Base-by-base conservation (phyloP, 2,888 invertebrate genomes). In the Zaprionus lineosus region DNA sequence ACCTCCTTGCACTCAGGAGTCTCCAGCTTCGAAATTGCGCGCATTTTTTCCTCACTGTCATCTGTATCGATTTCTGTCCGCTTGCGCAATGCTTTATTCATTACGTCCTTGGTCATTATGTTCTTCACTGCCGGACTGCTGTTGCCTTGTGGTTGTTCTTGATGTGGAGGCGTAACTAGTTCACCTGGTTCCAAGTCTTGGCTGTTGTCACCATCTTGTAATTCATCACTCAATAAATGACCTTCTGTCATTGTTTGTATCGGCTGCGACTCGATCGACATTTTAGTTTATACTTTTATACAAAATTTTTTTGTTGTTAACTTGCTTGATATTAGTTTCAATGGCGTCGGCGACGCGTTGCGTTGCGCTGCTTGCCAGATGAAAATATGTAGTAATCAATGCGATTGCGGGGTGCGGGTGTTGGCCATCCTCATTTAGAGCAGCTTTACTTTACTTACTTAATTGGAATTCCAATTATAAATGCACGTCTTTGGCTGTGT, bases 101-200 rank as follows among this genome's bases (percentile, higher is more conserved):
- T 62, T 8, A 59, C 47, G 33, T 71, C 83, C 62, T 83, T 83
- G 58, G 52, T 28, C 1, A 76, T 55, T 9, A 46, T 21, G 59
- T 78, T 79, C 50, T 66, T 78, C 2, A 50, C 15, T 1, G 58
- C 51, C 0, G 43, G 52, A 39, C 67, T 72, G 0, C 26, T 41
- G 12, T 14, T 63, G 24, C 48, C 58, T 3, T 56, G 12, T 3
- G 21, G 31, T 5, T 52, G 43, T 33, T 31, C 33, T 31, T 57
- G 58, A 48, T 83, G 88, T n/a, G 89, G 89, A 11, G 89, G 89
- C 3, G 89, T 89, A 52, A 88, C 87, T 18, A 89, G 79, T 47
- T 89, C 89, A 4, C 89, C 89, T 8, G 89, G 89, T 50, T 89
- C 89, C 47, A 89, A 59, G 16, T 59, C 58, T 19, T 65, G 58